Conservation (phyloP, 2,113 vertebrate species). For the Edolisoma coerulescens region DNA sequence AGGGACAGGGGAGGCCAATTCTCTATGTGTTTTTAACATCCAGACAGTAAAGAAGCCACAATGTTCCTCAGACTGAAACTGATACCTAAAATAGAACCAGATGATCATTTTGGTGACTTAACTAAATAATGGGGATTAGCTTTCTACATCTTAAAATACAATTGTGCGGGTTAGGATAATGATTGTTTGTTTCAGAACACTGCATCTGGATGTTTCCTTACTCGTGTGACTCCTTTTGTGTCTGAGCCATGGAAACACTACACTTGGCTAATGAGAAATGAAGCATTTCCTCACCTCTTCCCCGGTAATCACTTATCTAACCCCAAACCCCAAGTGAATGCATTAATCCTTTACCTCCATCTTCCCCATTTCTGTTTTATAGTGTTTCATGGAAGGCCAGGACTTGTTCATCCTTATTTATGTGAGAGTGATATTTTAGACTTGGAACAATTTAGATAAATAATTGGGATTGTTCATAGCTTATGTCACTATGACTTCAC, state of each 20-base stretch:
- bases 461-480: background rate
- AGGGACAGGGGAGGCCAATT: background rate
- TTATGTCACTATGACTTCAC: background rate
- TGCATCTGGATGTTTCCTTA: background rate
- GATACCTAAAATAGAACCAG: background rate
- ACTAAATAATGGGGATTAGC: background rate
- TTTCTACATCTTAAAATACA: background rate
- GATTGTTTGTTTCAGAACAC: background rate
- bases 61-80: background rate
- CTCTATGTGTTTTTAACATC: background rate
- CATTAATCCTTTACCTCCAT: background rate
- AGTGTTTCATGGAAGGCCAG: background rate
- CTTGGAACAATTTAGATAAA: background rate
- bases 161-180: background rate
- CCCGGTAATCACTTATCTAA: background rate
- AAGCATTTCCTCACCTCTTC: background rate
- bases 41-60: background rate
- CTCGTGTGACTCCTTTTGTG: background rate
- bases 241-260: background rate
- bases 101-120: background rate
- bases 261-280: background rate
- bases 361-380: background rate
- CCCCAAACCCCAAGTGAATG: rapidly evolving
- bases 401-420: background rate
- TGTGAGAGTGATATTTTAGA: background rate